Conservation (phyloP, 2,797 vertebrate genomes). For the Hypotaenidia philippensis region DNA sequence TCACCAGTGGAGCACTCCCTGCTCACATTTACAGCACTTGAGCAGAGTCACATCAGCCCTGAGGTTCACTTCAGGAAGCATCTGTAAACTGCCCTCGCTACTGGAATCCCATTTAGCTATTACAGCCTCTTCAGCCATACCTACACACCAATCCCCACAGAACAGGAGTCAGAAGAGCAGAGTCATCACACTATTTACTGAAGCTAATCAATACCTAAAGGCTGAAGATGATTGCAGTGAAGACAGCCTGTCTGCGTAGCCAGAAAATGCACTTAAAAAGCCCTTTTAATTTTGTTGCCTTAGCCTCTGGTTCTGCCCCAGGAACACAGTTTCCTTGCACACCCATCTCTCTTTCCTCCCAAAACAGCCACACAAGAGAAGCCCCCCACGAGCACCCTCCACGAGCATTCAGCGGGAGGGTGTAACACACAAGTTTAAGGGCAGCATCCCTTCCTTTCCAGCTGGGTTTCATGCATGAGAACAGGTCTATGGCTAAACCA, state of each 20-base stretch:
- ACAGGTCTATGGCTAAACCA: neutral
- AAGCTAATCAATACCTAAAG: slow-evolving; percentile 60
- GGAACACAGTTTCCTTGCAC: neutral
- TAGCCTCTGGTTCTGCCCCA: neutral
- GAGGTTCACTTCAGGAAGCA: slow-evolving; percentile 37
- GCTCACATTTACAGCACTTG: slow-evolving; percentile 32
- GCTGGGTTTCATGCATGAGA: fast-evolving
- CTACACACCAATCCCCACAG: neutral
- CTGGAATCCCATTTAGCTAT: slow-evolving; percentile 53
- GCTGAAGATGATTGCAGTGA: slow-evolving; percentile 41
- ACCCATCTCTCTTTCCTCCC: neutral
- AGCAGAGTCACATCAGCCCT: neutral
- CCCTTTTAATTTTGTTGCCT: slow-evolving; percentile 31
- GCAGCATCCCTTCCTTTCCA: neutral
- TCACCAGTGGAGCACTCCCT: neutral
- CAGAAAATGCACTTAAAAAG: slow-evolving; percentile 31
- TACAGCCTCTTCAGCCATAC: neutral
- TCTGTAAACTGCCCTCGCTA: neutral
- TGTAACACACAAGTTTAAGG: neutral
- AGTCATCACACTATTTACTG: slow-evolving; percentile 22
- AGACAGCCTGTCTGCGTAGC: slow-evolving; percentile 32
- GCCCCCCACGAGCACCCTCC: neutral
- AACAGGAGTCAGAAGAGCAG: neutral
- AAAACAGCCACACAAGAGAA: fast-evolving
- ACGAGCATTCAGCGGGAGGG: neutral